Base-by-base conservation (phyloP, 2,113 vertebrate genomes). In the Siniperca chuatsi region DNA sequence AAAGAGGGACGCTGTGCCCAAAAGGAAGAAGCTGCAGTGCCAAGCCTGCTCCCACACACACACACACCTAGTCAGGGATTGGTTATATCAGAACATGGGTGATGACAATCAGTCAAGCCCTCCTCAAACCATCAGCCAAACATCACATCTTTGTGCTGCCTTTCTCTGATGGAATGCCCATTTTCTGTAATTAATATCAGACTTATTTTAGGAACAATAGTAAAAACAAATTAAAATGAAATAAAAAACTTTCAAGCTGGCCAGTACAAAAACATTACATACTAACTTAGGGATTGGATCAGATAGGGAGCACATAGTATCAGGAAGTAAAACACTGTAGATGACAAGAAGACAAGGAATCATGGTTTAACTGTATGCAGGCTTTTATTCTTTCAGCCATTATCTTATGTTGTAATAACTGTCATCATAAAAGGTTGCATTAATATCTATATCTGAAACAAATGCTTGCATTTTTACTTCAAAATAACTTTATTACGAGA, bases 11-110 rank as follows among this genome's bases (percentile, higher is more conserved):
- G 37, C 64, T 66, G 70, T 57, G 82, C 72, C 78, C 37, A 68
- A 48, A 83, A 88, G 83, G 37, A 88, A 86, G 86, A 82, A 21
- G 69, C 65, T 0, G 23, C 69, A 78, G 81, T 81, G 79, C 48
- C 77, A 73, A 65, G 50, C 68, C 55, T 71, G 23, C 21, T 85
- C 78, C 79, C 8, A 9, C 11, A 48, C 50, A 52, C 16, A 52
- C 18, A 52, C 18, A 15, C 60, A 66, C 54, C 29, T 29, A 57
- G 18, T 2, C 50, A 69, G 33, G n/a, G 25, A n/a, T 6, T 54
- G 55, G 46, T 77, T 50, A 29, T 21, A 52, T 58, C 64, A 55
- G 48, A 58, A 64, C 25, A 78, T 35, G 70, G 23, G 15, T 54
- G 33, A 73, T 76, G 60, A 66, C 29, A 62, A 82, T 81, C 54